Percentiles rank a stretch among this genome's conserved stretches.
These are phyloP conservation scores for Carcinoscorpius rotundicauda DNA, from an alignment of 1,140 invertebrate species.

Conservation along the genomic window DNA sequence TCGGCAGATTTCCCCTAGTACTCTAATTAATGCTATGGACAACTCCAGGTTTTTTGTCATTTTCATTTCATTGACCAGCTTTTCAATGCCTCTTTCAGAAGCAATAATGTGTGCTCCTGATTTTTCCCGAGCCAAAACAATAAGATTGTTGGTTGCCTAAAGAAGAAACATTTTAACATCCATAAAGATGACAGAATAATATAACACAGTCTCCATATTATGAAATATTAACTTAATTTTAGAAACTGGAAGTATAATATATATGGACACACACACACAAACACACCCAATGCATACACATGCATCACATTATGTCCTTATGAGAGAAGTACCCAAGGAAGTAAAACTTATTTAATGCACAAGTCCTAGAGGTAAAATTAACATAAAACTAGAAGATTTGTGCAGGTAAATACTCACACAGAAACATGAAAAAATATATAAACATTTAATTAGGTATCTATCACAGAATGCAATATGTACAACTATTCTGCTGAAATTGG, in stretches of 20 bases:
- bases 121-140: conserved; percentile 77
- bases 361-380: no score
- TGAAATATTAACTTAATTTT: conserved; percentile 4
- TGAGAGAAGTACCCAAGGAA: no score
- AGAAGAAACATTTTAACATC: conserved; percentile 8
- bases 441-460: no score
- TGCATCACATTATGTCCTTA: no score
- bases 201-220: conserved; percentile 2
- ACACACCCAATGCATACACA: no score
- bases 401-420: no score
- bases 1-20: conserved; percentile 61
- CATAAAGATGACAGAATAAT: conserved; percentile 5
- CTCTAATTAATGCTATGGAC: conserved; percentile 44
- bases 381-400: no score
- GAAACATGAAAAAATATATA: no score
- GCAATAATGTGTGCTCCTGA: conserved; percentile 62
- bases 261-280: neutral
- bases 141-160: conserved; percentile 77
- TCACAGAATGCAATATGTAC: no score
- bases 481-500: no score
- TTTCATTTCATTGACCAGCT: conserved; percentile 58
- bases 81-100: conserved; percentile 46
- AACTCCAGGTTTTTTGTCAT: conserved; percentile 59
- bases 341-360: no score
- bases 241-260: conserved; percentile 6